Evolutionary conservation across 1,140 invertebrate species (phyloP), one percentile per base, ranked within the genome.

Genomic region (Drosophila ercepeae): DNA sequence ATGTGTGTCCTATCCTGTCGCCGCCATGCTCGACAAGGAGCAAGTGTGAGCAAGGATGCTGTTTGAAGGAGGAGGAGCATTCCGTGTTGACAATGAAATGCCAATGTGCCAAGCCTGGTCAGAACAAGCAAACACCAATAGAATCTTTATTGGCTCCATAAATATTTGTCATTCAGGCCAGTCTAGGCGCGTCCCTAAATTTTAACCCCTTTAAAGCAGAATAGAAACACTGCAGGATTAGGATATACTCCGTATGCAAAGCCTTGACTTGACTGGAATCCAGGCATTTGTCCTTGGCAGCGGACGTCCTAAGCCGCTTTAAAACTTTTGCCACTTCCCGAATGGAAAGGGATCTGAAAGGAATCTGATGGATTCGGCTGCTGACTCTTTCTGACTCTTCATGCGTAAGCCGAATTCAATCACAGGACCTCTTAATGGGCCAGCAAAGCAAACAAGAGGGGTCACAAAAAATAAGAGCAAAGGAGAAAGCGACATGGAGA

Each of bases 331-430:
- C 18, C 7, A 6, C 39, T 39, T 14, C 16, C 29, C 55, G 42
- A 65, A 25, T 25, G 32, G 32, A 18, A 42, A 19, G 39, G 23
- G n/a, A n/a, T n/a, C n/a, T n/a, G n/a, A n/a, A n/a, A n/a, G 25
- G 42, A 51, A 11, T 58, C 57, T 61, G 77, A 75, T 81, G 77
- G 65, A 75, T 79, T 74, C 74, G 77, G 51, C 29, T 36, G 25
- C 45, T 61, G 59, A 72, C 48, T 79, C 65, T 79, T 71, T 71
- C 34, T 75, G 77, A 79, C 67, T 73, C 68, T 73, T 86, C 67
- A 55, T 73, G 81, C 81, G 81, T 86, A 84, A 84, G 81, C 72
- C 58, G 73, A 84, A 84, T 86, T 86, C 81, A 84, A 84, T 86
- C 81, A 81, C 36, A 65, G 76, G 68, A 50, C 51, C 68, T 75